Evolutionary conservation across 2,888 invertebrate species (phyloP).

Genomic region (Agonopterix alstromeriana): DNA sequence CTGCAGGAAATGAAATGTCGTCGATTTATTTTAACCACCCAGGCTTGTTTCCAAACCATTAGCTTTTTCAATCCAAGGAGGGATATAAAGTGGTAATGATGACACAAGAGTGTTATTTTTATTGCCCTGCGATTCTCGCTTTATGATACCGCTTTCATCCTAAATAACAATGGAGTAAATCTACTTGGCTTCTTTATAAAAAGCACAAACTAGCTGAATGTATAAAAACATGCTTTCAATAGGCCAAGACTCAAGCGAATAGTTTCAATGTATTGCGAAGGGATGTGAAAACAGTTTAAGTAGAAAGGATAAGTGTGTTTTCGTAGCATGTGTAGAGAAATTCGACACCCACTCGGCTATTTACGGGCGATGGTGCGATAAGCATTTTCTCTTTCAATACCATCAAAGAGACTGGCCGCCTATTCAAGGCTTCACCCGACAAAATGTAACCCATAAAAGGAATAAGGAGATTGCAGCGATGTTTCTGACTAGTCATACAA

Average conservation of each 20-base stretch:
- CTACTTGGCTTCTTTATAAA: background rate
- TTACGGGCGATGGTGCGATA: slow-evolving; percentile 70
- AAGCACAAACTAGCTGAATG: slow-evolving; percentile 19
- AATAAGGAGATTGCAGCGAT: slow-evolving; percentile 54
- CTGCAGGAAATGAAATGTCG: slow-evolving; percentile 66
- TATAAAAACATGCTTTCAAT: slow-evolving; percentile 27
- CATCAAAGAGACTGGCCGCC: slow-evolving; percentile 68
- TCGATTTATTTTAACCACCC: slow-evolving; percentile 69
- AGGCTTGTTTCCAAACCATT: slow-evolving; percentile 66
- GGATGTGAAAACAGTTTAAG: slow-evolving; percentile 65
- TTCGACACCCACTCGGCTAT: slow-evolving; percentile 67
- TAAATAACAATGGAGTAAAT: background rate
- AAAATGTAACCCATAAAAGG: slow-evolving; percentile 61
- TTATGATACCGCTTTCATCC: background rate
- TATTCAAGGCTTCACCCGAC: slow-evolving; percentile 55
- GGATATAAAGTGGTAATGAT: slow-evolving; percentile 58
- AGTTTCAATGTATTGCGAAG: slow-evolving; percentile 53
- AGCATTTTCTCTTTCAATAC: slow-evolving; percentile 72
- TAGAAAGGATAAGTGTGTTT: slow-evolving; percentile 71
- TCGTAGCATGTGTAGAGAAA: slow-evolving; percentile 64
- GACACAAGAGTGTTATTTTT: slow-evolving; percentile 26
- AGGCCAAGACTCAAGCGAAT: slow-evolving; percentile 45
- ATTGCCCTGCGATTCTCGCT: slow-evolving; percentile 3
- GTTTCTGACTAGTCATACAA: slow-evolving; percentile 41
- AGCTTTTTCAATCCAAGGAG: slow-evolving; percentile 67